Evolutionary conservation across 1,140 invertebrate genomes (phyloP).

Genomic region (Zaprionus camerounensis): DNA sequence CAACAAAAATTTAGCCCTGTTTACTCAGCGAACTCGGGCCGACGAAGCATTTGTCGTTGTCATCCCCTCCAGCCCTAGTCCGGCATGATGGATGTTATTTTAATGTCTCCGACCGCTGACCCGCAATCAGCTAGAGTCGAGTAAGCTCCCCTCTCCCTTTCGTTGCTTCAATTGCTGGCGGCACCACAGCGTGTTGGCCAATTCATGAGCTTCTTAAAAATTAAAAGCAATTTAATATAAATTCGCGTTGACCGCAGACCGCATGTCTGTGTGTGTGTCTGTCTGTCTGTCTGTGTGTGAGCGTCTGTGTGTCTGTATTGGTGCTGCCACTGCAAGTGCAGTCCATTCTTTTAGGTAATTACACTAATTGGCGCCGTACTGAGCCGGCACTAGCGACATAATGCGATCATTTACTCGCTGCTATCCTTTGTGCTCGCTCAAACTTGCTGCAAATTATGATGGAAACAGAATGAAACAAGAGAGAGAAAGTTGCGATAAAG

Average conservation of each 20-base stretch:
- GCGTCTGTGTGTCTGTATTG: not conserved
- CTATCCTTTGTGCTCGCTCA: conserved; percentile 12
- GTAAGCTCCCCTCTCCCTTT: not conserved
- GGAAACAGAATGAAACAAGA: not conserved
- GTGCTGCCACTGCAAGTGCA: conserved; percentile 19
- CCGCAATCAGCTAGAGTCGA: conserved; percentile 43
- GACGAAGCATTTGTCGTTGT: conserved; percentile 42
- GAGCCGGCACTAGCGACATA: not conserved
- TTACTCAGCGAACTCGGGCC: conserved; percentile 59
- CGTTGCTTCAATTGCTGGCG: conserved; percentile 3
- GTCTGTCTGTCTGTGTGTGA: not conserved
- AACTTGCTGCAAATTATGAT: conserved; percentile 5
- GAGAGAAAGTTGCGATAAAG: not conserved
- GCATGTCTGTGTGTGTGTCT: not conserved
- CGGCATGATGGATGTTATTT: conserved; percentile 77
- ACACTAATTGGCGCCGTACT: conserved; percentile 64
- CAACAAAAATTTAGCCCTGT: conserved; percentile 66
- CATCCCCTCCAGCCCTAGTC: conserved; percentile 45
- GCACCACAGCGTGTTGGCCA: conserved; percentile 24
- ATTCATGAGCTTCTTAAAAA: conserved; percentile 66
- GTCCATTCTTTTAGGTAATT: conserved; percentile 63
- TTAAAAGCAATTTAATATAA: conserved; percentile 72
- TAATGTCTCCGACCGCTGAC: conserved; percentile 56
- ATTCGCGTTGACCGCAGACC: conserved; percentile 33
- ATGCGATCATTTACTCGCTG: conserved; percentile 68